Conservation (phyloP, 2,888 invertebrate species). For the Onchidella celtica region DNA sequence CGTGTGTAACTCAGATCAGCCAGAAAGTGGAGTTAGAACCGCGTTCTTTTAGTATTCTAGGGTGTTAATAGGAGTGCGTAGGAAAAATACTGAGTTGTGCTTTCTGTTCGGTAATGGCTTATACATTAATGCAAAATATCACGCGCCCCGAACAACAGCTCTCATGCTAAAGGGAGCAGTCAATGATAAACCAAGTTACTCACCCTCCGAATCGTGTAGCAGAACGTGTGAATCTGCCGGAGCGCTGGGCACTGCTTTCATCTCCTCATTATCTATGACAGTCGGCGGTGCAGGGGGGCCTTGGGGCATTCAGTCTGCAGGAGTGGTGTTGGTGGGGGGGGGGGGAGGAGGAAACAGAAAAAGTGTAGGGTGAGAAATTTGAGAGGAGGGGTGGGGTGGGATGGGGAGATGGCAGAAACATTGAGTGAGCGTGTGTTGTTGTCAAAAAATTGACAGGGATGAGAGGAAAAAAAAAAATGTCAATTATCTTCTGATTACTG, state of each 20-base stretch:
- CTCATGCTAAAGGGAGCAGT: too few relatives aligned
- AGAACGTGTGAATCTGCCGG: slow-evolving; percentile 34
- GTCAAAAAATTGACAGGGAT: not conserved
- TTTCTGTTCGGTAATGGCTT: too few relatives aligned
- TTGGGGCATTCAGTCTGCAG: slow-evolving; percentile 21
- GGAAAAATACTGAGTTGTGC: too few relatives aligned
- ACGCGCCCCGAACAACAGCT: too few relatives aligned
- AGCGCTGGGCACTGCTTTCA: slow-evolving; percentile 27
- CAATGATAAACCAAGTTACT: too few relatives aligned
- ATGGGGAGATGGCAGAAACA: not conserved
- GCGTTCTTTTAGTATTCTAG: too few relatives aligned
- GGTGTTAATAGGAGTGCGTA: too few relatives aligned
- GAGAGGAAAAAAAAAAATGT: not conserved
- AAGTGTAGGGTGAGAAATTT: not conserved
- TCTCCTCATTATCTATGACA: slow-evolving; percentile 40
- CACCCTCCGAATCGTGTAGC: slow-evolving; percentile 43
- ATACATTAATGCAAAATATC: too few relatives aligned
- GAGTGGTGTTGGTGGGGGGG: not conserved
- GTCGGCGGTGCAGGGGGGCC: not conserved
- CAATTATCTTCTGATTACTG: too few relatives aligned
- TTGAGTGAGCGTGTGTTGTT: not conserved
- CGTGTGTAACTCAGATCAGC: too few relatives aligned
- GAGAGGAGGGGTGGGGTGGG: not conserved
- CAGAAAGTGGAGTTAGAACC: too few relatives aligned
- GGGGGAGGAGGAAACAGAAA: not conserved